Evolutionary conservation across 2,888 invertebrate genomes (phyloP).

Genomic region (Mycogona germanica): DNA sequence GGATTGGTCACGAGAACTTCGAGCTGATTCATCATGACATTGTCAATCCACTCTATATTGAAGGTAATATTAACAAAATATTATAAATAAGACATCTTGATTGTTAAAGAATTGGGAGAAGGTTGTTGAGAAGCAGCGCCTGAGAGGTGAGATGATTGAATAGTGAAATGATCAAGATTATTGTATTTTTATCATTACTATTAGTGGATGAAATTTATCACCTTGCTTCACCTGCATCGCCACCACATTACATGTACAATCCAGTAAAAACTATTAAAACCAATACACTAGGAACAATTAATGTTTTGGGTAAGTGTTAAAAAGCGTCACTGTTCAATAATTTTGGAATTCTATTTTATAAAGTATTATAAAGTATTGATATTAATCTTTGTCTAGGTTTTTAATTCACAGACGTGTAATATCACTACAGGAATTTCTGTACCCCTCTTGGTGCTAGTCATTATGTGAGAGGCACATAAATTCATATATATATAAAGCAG

Average conservation of each 20-base stretch:
- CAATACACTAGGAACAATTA: constrained; percentile 91
- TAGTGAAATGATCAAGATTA: neutral
- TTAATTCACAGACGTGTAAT: too few species aligned
- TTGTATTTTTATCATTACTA: constrained; percentile 13
- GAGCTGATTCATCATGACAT: constrained; percentile 98
- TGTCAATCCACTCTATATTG: constrained; percentile 92
- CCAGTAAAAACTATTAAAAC: constrained; percentile 99
- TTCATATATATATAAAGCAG: too few species aligned
- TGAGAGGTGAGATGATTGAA: neutral
- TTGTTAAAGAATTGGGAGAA: neutral
- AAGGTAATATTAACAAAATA: constrained; percentile 41
- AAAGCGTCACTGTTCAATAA: too few species aligned
- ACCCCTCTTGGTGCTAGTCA: too few species aligned
- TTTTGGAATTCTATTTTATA: too few species aligned
- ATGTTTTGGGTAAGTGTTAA: constrained; percentile 63
- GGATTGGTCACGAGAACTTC: constrained; percentile 98
- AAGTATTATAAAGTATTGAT: too few species aligned
- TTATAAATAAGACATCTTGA: neutral
- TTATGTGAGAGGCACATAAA: too few species aligned
- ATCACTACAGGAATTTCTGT: too few species aligned
- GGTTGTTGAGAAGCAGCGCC: neutral
- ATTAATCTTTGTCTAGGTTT: too few species aligned
- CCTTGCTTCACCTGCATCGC: constrained; percentile 96
- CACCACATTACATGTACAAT: constrained; percentile 99
- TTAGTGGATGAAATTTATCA: constrained; percentile 76